Conservation (phyloP, 2,113 vertebrate genomes). For the Scolopax mira region DNA sequence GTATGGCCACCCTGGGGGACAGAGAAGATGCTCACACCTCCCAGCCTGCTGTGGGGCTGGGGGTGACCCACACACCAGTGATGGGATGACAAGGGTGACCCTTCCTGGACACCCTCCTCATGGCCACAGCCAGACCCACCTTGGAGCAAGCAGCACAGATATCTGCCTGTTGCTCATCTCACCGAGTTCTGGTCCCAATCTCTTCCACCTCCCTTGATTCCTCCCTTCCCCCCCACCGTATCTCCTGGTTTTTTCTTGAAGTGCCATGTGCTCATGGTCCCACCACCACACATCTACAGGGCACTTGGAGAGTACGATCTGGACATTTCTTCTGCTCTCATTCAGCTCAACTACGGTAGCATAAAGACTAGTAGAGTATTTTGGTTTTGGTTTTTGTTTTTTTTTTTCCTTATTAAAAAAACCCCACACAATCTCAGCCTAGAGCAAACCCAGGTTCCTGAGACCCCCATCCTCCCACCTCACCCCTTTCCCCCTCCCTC, state of each 20-base stretch:
- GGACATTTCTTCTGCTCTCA: background rate
- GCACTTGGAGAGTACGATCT: background rate
- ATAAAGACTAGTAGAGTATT: background rate
- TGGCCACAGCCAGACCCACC: background rate
- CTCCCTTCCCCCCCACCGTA: background rate
- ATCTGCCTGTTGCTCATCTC: background rate
- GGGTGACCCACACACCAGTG: background rate
- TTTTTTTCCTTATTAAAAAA: background rate
- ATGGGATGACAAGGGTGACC: background rate
- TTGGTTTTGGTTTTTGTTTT: no score
- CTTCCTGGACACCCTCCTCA: background rate
- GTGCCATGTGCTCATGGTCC: background rate
- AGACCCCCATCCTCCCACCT: background rate
- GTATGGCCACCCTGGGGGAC: rapidly evolving
- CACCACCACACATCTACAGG: background rate
- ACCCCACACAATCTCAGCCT: background rate
- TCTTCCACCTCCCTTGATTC: background rate
- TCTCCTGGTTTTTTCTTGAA: background rate
- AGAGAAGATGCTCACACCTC: background rate
- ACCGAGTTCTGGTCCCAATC: background rate
- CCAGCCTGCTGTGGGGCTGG: background rate
- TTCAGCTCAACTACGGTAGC: background rate
- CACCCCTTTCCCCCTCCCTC: background rate
- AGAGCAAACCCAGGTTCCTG: background rate
- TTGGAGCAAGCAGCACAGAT: background rate